phyloP scores from a whole-genome alignment of 2,797 vertebrate species.

The Argentina silus region DNA sequence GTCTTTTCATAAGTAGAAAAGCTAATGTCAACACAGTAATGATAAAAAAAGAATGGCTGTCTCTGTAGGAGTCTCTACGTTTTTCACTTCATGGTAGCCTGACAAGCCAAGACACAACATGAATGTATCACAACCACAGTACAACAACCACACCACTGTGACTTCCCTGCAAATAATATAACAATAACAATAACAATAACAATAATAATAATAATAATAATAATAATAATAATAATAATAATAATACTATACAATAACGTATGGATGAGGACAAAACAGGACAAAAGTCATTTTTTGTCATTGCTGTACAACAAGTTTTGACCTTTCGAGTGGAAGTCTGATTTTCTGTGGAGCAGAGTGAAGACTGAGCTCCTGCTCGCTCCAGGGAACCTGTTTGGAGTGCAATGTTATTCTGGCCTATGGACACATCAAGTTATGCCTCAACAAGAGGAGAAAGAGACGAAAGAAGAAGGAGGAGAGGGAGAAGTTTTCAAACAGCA shows the following conservation, averaged over 20 bases:
- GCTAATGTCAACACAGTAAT: neutral
- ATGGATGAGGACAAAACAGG: neutral
- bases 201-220: no score
- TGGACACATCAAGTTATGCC: constrained; percentile 54
- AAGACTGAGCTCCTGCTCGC: constrained; percentile 26
- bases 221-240: no score
- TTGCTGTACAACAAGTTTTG: neutral
- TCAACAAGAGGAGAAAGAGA: constrained; percentile 52
- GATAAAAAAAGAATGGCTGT: neutral
- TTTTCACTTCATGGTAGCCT: neutral
- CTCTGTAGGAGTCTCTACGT: neutral
- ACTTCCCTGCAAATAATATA: no score
- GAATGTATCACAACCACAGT: neutral
- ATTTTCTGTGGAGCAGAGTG: constrained; percentile 6
- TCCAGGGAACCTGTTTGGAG: constrained; percentile 63
- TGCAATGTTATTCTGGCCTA: constrained; percentile 59
- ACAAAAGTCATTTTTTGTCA: neutral
- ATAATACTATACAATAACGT: neutral
- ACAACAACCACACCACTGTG: neutral
- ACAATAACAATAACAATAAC: no score
- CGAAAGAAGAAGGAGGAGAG: constrained; percentile 29
- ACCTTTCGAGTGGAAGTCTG: neutral
- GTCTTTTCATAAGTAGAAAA: neutral
- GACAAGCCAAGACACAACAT: neutral
- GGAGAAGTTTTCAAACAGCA: constrained; percentile 58